Evolutionary conservation across 2,113 vertebrate species (phyloP), one percentile per base, ranked within the genome.

Genomic region (Orientallactaga bullata): DNA sequence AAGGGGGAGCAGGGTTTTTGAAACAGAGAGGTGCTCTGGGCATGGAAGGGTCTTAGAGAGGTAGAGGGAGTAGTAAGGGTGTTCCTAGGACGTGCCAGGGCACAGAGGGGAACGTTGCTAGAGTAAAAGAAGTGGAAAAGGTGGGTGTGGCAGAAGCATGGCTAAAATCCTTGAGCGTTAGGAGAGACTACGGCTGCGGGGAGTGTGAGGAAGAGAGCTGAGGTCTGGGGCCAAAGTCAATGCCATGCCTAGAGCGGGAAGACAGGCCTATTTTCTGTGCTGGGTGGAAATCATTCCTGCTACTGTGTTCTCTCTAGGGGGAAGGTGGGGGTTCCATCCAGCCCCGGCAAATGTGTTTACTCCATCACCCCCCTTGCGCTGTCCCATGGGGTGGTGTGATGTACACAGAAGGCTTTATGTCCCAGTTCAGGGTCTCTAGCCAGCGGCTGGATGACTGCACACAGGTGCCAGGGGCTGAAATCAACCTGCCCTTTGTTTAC

Each of bases 211-310:
- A 37, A 77, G 74, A n/a, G 18, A 23, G 7, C 72, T 42, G 58
- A 15, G 78, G 26, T 26, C 39, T 60, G 11, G n/a, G 11, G 69
- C 91, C 77, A 95, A 80, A 86, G 85, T 76, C 91, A 95, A 42
- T 15, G 0, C 37, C 0, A 1, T 1, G 11, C 32, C 63, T 47
- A 9, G 26, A 71, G 21, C 0, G 4, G 68, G 47, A 73, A 72
- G 61, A 88, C 65, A 12, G 47, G 30, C 28, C 88, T 28, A 30
- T 69, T 90, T 69, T 78, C 21, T 82, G 85, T 82, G 72, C 60
- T 74, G 93, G 65, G 68, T 69, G 30, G 28, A 39, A 81, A 15
- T 32, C 13, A 6, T 39, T 24, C n/a, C 28, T 47, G 9, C 28
- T 35, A 16, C 51, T 60, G 39, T 69, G 4, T 35, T 85, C 87